Conservation (phyloP, 2,888 invertebrate species). For the Cyrtodaria siliqua region DNA sequence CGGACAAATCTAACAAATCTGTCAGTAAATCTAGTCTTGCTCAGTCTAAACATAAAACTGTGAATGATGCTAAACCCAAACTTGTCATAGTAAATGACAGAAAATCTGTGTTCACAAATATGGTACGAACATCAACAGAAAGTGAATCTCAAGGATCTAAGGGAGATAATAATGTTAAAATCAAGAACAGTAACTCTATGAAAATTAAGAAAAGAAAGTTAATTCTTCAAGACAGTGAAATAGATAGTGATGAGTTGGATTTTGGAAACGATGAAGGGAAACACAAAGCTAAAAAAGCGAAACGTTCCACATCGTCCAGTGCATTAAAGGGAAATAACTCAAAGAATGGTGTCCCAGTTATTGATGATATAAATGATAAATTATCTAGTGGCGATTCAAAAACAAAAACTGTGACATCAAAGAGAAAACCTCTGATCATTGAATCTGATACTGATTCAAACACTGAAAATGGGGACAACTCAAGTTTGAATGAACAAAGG, state of each 20-base stretch:
- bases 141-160: slow-evolving; percentile 3
- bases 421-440: background rate
- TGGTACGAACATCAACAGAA: slow-evolving; percentile 5
- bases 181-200: slow-evolving; percentile 5
- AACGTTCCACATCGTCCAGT: background rate
- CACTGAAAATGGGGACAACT: slow-evolving; percentile 5
- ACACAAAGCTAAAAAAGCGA: slow-evolving; percentile 23
- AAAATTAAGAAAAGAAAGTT: slow-evolving; percentile 54
- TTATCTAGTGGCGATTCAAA: background rate
- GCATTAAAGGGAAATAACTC: no score
- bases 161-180: background rate
- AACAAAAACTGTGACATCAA: no score
- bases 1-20: no score
- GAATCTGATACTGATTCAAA: background rate
- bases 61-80: slow-evolving; percentile 45
- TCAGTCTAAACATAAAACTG: no score
- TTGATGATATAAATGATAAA: background rate
- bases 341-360: no score
- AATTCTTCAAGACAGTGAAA: slow-evolving; percentile 54
- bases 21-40: slow-evolving; percentile 1
- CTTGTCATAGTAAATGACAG: slow-evolving; percentile 67
- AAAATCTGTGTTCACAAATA: slow-evolving; percentile 61
- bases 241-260: slow-evolving; percentile 68
- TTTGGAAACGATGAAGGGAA: slow-evolving; percentile 36
- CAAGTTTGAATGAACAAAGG: no score